Percentiles rank a stretch among this genome's conserved stretches.
Conservation (phyloP, 2,797 vertebrate genomes). For the Dendrocincla tyrannina region DNA sequence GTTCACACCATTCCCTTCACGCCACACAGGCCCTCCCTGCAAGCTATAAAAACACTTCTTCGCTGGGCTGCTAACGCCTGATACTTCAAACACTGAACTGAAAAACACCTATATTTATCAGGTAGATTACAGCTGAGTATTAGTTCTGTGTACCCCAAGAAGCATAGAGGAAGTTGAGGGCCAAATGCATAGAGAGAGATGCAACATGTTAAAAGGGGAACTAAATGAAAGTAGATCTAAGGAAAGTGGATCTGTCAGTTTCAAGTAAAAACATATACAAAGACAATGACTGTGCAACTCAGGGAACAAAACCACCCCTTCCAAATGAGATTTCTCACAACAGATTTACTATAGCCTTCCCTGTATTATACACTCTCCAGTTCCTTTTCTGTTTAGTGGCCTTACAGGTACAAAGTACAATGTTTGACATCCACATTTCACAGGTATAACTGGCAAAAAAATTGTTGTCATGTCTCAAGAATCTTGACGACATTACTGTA, state of each 20-base stretch:
- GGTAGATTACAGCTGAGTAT: not conserved
- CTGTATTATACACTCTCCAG: not conserved
- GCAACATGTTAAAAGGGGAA: not conserved
- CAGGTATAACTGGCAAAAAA: not conserved
- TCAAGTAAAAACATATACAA: not conserved
- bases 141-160: not conserved
- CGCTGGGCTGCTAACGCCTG: not conserved
- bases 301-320: not conserved
- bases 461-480: not conserved
- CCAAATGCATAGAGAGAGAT: not conserved
- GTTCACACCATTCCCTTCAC: not conserved
- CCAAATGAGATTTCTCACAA: not conserved
- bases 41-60: not conserved
- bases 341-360: not conserved
- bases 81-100: not conserved
- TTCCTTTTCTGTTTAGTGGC: not conserved
- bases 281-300: not conserved
- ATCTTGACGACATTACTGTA: not conserved
- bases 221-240: not conserved
- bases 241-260: not conserved
- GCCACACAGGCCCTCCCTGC: fast-evolving
- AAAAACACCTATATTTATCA: not conserved
- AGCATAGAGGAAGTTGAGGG: not conserved
- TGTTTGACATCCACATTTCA: not conserved
- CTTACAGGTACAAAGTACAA: not conserved